Evolutionary conservation across 2,797 vertebrate species (phyloP), one percentile per base, ranked within the genome.

Genomic region (Brotogeris chrysoptera): DNA sequence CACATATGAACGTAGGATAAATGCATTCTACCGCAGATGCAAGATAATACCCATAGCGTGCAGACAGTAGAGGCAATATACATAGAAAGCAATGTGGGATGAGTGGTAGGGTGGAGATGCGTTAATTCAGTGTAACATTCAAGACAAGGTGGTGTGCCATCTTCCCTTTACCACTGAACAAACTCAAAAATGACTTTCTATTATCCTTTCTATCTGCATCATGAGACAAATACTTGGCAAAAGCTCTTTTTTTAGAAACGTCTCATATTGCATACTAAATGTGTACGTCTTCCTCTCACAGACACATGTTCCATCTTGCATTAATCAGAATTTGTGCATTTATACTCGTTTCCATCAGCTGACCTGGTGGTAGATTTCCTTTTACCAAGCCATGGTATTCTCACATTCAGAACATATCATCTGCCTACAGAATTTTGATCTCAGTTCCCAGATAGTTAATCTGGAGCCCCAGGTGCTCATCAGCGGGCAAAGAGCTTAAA

Each of bases 41-140:
- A 93, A 98, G 98, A 98, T 98, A 98, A 97, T 70, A 71, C 84
- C 72, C 93, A 18, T 20, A 92, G 86, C 44, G 9, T 83, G 93
- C 34, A 85, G 55, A 64, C 88, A 92, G 3, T 41, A 73, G 53
- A 83, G 92, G 65, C 89, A 90, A n/a, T 36, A 50, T 25, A 21
- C 24, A 80, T 5, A 92, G 64, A 78, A 80, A 70, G 59, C 73
- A 86, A 83, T 3, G 68, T 65, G 81, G 94, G 93, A 86, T 57
- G 86, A 88, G 93, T 36, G 46, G 50, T 68, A 77, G 27, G 82
- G 92, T 28, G 5, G 70, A 89, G 65, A 53, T 19, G 10, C 1
- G 8, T 44, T 66, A 70, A 27, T 60, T 78, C 76, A 25, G 46
- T n/a, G 55, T 74, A 64, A 69, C 9, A 1, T 90, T 86, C 72